A percentile compares a stretch with the other conserved stretches of the same genome.
These are phyloP conservation scores for Alligator mississippiensis DNA, from an alignment of 2,113 vertebrate genomes.

Conservation along the genomic window DNA sequence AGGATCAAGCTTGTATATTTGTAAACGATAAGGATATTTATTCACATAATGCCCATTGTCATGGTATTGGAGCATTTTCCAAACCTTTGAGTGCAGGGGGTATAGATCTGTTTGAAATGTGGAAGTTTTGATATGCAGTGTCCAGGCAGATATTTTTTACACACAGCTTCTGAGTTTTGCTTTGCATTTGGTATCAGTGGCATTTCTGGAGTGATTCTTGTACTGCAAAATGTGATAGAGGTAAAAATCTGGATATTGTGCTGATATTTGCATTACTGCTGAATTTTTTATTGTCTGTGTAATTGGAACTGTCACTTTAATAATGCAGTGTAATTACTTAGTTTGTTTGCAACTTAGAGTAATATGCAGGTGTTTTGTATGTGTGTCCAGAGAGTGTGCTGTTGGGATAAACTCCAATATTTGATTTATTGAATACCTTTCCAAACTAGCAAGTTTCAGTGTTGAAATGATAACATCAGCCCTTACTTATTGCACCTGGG, in stretches of 20 bases:
- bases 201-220: neutral
- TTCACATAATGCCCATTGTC: neutral
- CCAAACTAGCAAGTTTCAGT: neutral
- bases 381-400: neutral
- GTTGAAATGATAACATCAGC: neutral
- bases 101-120: neutral
- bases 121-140: neutral
- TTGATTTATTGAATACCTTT: neutral
- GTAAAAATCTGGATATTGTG: neutral
- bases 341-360: neutral
- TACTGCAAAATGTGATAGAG: neutral
- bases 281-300: neutral
- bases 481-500: neutral
- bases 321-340: neutral
- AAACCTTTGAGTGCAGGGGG: neutral
- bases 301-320: neutral
- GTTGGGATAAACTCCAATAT: neutral
- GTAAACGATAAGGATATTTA: neutral
- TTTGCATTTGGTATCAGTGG: slow-evolving; percentile 1
- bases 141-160: neutral
- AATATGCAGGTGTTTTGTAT: neutral
- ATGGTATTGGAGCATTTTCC: neutral
- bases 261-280: neutral
- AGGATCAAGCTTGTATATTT: neutral
- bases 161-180: neutral